Conservation (phyloP, 1,140 invertebrate species). For the Drosophila arizonae region DNA sequence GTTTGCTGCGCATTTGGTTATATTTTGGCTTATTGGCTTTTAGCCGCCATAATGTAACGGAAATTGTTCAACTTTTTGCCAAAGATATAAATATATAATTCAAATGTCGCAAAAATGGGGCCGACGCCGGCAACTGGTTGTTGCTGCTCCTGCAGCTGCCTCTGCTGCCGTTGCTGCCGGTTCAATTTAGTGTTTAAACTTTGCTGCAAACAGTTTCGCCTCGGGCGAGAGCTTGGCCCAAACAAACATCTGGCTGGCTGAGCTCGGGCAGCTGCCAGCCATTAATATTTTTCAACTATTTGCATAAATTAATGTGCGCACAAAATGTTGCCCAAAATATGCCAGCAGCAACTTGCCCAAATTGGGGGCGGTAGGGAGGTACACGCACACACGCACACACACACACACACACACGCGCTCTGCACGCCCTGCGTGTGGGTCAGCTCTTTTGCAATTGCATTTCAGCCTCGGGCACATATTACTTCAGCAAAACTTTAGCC, state of each 20-base stretch:
- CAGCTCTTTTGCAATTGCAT: conserved; percentile 67
- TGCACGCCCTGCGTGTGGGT: conserved; percentile 33
- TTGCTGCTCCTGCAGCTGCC: neutral
- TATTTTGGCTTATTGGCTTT: conserved; percentile 66
- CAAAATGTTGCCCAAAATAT: conserved; percentile 78
- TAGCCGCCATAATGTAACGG: conserved; percentile 78
- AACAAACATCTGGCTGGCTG: too few relatives aligned
- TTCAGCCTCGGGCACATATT: conserved; percentile 46
- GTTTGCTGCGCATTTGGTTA: conserved; percentile 48
- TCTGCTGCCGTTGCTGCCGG: conserved; percentile 14
- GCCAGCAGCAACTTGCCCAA: conserved; percentile 23
- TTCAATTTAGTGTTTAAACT: conserved; percentile 57
- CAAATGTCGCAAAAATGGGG: conserved; percentile 33
- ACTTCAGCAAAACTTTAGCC: conserved; percentile 45
- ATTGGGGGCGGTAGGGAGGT: neutral
- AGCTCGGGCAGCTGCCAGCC: conserved; percentile 57
- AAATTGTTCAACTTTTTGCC: conserved; percentile 75
- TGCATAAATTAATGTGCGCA: conserved; percentile 78
- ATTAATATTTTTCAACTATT: conserved; percentile 81
- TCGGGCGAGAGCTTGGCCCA: neutral
- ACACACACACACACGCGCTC: conserved; percentile 15
- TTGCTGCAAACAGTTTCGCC: conserved; percentile 2
- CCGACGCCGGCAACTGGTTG: conserved; percentile 17
- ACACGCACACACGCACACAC: too few relatives aligned
- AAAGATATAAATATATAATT: conserved; percentile 75